phyloP scores from a whole-genome alignment of 1,140 invertebrate genomes.

The Campoletis sonorensis region DNA sequence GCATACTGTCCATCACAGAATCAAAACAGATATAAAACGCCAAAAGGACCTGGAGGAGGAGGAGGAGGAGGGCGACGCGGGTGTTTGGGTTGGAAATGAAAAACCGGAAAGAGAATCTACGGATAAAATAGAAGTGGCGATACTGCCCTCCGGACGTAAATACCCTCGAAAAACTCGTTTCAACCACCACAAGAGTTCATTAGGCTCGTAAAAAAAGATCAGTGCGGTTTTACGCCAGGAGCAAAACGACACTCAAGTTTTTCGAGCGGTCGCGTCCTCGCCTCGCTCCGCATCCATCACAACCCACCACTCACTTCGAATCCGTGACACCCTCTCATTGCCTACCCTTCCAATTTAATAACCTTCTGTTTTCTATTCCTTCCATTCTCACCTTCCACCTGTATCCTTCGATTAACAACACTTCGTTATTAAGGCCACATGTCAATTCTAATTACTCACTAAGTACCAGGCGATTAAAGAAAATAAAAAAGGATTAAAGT shows the following conservation, averaged over 20 bases:
- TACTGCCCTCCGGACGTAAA: conserved; percentile 15
- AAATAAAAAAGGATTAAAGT: too few relatives aligned
- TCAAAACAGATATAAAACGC: neutral
- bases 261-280: conserved; percentile 5
- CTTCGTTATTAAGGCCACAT: too few relatives aligned
- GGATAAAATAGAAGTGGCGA: neutral
- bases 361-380: too few relatives aligned
- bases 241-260: conserved; percentile 17
- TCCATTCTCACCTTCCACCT: too few relatives aligned
- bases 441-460: neutral
- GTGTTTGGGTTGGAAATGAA: neutral
- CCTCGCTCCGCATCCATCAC: neutral
- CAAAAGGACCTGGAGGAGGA: neutral
- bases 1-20: neutral
- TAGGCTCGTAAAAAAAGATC: conserved; percentile 17
- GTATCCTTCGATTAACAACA: too few relatives aligned
- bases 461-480: too few relatives aligned
- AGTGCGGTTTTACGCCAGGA: conserved; percentile 13
- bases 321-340: neutral
- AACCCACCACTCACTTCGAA: neutral
- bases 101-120: conserved; percentile 13
- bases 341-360: neutral
- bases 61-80: neutral
- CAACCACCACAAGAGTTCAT: conserved; percentile 15
- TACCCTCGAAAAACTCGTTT: conserved; percentile 12